These are phyloP conservation scores for Odontomachus brunneus DNA, from an alignment of 1,140 invertebrate species.

Conservation along the genomic window DNA sequence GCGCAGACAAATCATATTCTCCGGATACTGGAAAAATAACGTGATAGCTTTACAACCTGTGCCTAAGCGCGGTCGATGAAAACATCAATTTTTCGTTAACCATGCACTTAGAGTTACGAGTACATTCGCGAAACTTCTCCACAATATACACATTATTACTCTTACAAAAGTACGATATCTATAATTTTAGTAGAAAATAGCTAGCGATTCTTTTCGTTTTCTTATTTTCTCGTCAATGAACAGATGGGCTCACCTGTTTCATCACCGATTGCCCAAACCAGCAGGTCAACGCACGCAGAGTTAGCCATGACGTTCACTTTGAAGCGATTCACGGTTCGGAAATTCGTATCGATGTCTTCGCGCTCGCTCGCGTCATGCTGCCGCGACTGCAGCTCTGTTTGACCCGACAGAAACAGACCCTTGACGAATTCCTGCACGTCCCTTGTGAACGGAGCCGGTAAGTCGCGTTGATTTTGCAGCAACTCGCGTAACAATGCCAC, in stretches of 20 bases:
- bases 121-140: slow-evolving; percentile 7
- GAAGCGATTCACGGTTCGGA: slow-evolving; percentile 93
- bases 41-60: slow-evolving; percentile 57
- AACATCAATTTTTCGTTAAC: slow-evolving; percentile 12
- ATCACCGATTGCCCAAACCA: slow-evolving; percentile 98
- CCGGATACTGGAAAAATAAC: slow-evolving; percentile 90
- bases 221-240: neutral
- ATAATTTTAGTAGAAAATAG: slow-evolving; percentile 17
- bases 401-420: slow-evolving; percentile 94
- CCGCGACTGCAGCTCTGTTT: slow-evolving; percentile 95
- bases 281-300: slow-evolving; percentile 97
- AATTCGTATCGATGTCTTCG: slow-evolving; percentile 93
- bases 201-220: neutral
- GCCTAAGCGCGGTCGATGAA: neutral
- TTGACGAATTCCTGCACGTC: slow-evolving; percentile 97
- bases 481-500: slow-evolving; percentile 96
- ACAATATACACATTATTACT: slow-evolving; percentile 36
- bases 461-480: slow-evolving; percentile 94
- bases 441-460: slow-evolving; percentile 95
- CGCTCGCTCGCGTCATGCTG: slow-evolving; percentile 92
- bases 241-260: slow-evolving; percentile 92
- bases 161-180: neutral
- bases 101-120: slow-evolving; percentile 35
- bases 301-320: slow-evolving; percentile 98
- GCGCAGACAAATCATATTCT: slow-evolving; percentile 91